Evolutionary conservation across 2,888 invertebrate species (phyloP).

Genomic region (Cephus runcator): DNA sequence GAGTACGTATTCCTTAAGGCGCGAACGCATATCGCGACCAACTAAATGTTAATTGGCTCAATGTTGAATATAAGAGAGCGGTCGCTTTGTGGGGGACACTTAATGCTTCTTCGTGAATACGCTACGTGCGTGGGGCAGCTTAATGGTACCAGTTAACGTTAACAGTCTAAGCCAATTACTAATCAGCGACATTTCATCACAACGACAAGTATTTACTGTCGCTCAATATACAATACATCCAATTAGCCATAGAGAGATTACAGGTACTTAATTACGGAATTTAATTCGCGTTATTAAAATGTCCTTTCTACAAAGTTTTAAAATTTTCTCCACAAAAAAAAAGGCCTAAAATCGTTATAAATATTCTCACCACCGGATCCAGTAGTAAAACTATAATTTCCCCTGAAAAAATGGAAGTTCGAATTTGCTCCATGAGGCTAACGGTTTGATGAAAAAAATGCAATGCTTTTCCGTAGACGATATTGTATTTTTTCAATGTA

Average conservation of each 20-base stretch:
- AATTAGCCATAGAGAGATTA: no score
- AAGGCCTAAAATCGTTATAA: neutral
- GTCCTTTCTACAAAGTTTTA: no score
- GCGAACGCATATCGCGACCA: neutral
- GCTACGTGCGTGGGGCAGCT: slow-evolving; percentile 34
- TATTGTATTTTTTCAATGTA: slow-evolving; percentile 14
- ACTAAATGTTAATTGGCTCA: neutral
- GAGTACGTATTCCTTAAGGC: neutral
- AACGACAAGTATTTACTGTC: neutral
- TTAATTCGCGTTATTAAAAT: no score
- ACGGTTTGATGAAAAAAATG: slow-evolving; percentile 10
- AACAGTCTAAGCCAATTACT: slow-evolving; percentile 39
- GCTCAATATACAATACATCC: neutral
- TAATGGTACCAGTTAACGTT: slow-evolving; percentile 41
- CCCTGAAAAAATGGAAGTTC: neutral
- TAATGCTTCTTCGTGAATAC: slow-evolving; percentile 25
- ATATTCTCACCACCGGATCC: neutral
- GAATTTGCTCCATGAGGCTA: neutral
- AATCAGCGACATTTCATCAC: slow-evolving; percentile 28
- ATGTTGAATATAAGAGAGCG: neutral
- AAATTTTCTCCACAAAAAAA: no score
- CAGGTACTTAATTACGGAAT: no score
- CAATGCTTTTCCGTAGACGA: slow-evolving; percentile 28
- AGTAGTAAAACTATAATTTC: neutral
- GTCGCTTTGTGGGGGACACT: neutral